Base-by-base conservation (phyloP, 1,140 invertebrate genomes). In the Drosophila lacteicornis region DNA sequence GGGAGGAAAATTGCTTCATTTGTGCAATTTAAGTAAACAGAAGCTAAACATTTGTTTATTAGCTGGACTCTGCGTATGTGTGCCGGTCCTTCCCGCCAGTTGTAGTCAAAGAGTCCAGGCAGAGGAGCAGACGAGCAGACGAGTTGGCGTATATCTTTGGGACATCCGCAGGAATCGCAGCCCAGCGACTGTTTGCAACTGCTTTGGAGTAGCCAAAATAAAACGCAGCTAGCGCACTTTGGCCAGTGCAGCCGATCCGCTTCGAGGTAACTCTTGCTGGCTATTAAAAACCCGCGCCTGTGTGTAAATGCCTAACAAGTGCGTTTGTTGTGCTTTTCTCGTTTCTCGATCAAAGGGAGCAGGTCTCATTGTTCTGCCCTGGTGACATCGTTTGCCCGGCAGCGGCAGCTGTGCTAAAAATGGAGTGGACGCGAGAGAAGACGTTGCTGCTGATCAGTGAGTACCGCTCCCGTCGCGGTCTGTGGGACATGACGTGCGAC, bases 401-500 rank as follows among this genome's bases (percentile, higher is more conserved):
- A 70, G 65, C 73, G 50, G 65, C 42, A 42, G 80, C 74, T 85
- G 78, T 66, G 61, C 85, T 91, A 84, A 91, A 88, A 79, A 92
- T 92, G 91, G 91, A 92, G 79, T 92, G 91, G 91, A 92, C 91
- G 30, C 75, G 91, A 42, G 91, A 92, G 61, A 92, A 92, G 63
- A 92, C 91, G 15, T 70, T 92, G 63, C 51, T 67, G 56, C 75
- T 92, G 47, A 92, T 92, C 75, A 79, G 66, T 53, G 91, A 92
- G 71, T 92, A 92, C 65, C 82, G 82, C 33, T 77, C 91, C 49
- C 77, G 91, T 7, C 84, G 91, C 19, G 91, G 91, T 11, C 82
- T 92, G 40, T 92, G 91, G 91, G 91, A 92, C 70, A 92, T 92
- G 91, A 92, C 91, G 19, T 92, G 92, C 53, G 91, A 92, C 57